Evolutionary conservation across 2,888 invertebrate species (phyloP).

Genomic region (Onthophagus sagittarius): DNA sequence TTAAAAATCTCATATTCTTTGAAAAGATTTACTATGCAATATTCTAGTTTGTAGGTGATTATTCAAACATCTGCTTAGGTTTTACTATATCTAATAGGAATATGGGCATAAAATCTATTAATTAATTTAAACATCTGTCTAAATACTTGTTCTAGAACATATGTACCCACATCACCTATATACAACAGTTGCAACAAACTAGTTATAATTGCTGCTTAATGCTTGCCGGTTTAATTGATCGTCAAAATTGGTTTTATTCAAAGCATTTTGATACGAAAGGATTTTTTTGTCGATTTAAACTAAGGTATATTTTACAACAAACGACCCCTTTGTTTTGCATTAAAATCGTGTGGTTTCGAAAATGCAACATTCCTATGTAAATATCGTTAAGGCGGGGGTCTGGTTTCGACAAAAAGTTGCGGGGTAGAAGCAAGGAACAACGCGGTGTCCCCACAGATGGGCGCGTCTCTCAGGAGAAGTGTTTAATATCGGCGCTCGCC

Average conservation of each 20-base stretch:
- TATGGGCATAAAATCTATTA: background rate
- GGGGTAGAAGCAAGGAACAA: background rate
- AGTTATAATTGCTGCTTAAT: too few relatives aligned
- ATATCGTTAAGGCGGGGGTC: background rate
- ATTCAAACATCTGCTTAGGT: background rate
- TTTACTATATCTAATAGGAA: background rate
- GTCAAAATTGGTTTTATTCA: too few relatives aligned
- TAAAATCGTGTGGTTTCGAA: conserved; percentile 3
- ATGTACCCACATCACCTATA: background rate
- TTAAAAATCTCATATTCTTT: background rate
- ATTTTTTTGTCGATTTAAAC: background rate
- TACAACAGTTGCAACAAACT: too few relatives aligned
- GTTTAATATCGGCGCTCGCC: conserved; percentile 3
- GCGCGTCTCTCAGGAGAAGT: background rate
- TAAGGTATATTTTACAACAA: conserved; percentile 7
- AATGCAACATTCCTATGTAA: conserved; percentile 10
- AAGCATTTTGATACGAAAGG: too few relatives aligned
- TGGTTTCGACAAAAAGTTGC: background rate
- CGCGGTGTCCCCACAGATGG: too few relatives aligned
- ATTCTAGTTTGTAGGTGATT: background rate
- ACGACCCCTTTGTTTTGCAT: conserved; percentile 12
- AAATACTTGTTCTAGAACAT: background rate
- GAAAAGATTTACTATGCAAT: too few relatives aligned
- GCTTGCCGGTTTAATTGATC: too few relatives aligned
- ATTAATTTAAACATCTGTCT: background rate